phyloP scores from a whole-genome alignment of 1,140 invertebrate genomes.

The Lamellibrachia luymesi region DNA sequence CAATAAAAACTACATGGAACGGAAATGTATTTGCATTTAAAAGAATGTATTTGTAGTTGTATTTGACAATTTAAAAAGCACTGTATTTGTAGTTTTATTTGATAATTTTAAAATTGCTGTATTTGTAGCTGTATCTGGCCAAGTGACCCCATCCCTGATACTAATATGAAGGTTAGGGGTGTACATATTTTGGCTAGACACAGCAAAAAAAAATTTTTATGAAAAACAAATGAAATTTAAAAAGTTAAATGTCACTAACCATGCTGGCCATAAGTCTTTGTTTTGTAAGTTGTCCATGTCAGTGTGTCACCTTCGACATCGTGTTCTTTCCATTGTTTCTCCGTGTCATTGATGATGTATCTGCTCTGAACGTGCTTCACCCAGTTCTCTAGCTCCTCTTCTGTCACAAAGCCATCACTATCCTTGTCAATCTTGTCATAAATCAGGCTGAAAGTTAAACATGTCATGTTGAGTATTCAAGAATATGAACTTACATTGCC shows the following conservation, averaged over 20 bases:
- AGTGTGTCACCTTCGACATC: conserved; percentile 73
- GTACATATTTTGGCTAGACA: no score
- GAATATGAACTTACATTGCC: neutral
- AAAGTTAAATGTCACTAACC: neutral
- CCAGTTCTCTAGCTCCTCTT: conserved; percentile 92
- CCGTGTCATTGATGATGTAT: conserved; percentile 89
- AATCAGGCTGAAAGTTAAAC: conserved; percentile 70
- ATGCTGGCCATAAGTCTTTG: conserved; percentile 76
- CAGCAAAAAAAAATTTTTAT: no score
- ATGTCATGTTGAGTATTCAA: neutral
- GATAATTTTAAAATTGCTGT: no score
- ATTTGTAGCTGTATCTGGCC: no score
- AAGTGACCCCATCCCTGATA: no score
- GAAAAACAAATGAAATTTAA: neutral
- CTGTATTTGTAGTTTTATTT: no score
- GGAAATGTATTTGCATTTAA: no score
- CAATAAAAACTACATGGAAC: no score
- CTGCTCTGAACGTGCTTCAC: conserved; percentile 89
- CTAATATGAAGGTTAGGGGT: no score
- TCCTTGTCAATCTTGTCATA: conserved; percentile 92
- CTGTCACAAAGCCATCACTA: conserved; percentile 79
- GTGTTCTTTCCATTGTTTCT: conserved; percentile 88
- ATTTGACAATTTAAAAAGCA: no score
- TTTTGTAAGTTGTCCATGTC: conserved; percentile 81
- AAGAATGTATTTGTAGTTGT: no score